Evolutionary conservation across 2,113 vertebrate species (phyloP).

Genomic region (Heliornis fulica): DNA sequence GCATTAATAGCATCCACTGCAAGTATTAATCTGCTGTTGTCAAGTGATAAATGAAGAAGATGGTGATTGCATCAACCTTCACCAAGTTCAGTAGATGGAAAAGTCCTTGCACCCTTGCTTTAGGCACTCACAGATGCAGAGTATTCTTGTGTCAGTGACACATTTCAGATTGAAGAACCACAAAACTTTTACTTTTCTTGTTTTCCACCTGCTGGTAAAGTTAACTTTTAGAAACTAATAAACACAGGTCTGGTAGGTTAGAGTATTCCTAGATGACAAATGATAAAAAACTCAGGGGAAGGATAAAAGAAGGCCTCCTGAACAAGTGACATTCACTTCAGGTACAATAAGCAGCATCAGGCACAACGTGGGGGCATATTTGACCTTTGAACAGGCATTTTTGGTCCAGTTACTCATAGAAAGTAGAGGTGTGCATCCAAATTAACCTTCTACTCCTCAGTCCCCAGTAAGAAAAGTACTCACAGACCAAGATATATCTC

Average conservation of each 20-base stretch:
- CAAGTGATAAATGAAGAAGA: conserved; percentile 33
- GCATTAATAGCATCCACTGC: conserved; percentile 11
- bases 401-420: background rate
- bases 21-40: conserved; percentile 33
- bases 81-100: conserved; percentile 6
- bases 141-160: background rate
- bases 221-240: background rate
- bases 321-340: background rate
- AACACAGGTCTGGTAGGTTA: background rate
- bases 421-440: background rate
- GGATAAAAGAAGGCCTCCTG: background rate
- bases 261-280: background rate
- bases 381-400: background rate
- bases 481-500: background rate
- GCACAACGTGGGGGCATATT: rapidly evolving
- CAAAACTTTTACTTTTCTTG: background rate
- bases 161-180: background rate
- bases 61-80: conserved; percentile 54
- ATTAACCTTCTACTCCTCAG: background rate
- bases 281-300: background rate
- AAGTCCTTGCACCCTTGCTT: background rate
- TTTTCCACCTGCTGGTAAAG: background rate
- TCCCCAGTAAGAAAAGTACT: background rate
- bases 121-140: background rate
- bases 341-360: background rate